These are phyloP conservation scores for Chloropsis hardwickii DNA, from an alignment of 2,113 vertebrate species.

Conservation along the genomic window DNA sequence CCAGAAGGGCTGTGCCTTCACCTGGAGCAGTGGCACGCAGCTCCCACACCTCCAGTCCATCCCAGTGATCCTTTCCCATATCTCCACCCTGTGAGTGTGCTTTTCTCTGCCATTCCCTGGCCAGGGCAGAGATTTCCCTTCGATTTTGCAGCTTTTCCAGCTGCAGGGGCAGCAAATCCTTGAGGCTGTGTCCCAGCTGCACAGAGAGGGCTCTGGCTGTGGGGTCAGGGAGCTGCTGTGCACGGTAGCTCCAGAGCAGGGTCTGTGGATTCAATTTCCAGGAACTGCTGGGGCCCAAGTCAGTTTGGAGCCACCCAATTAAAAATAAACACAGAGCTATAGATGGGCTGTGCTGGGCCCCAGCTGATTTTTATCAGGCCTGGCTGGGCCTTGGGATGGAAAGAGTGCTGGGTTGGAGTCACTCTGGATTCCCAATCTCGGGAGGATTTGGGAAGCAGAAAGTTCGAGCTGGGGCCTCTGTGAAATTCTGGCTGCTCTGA, in stretches of 20 bases:
- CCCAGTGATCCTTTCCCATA: rapidly evolving
- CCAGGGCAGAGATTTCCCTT: not conserved
- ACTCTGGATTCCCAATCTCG: not conserved
- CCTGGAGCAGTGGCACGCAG: not conserved
- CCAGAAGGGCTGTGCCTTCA: not conserved
- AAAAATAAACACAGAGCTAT: constrained; percentile 3
- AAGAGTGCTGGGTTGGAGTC: not conserved
- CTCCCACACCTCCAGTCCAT: rapidly evolving
- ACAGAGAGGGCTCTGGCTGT: rapidly evolving
- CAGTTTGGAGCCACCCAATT: not conserved
- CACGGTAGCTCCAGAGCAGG: not conserved
- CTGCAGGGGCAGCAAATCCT: not conserved
- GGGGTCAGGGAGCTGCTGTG: not conserved
- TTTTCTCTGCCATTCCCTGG: not conserved
- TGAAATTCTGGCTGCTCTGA: not conserved
- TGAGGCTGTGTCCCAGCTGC: not conserved
- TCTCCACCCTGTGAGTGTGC: rapidly evolving
- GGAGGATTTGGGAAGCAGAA: constrained; percentile 35
- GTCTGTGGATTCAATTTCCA: not conserved
- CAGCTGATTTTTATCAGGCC: constrained; percentile 18
- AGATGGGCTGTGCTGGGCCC: not conserved
- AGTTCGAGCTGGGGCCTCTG: not conserved
- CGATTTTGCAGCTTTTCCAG: not conserved
- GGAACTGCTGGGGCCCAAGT: not conserved
- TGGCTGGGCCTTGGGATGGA: not conserved